These are phyloP conservation scores for Cryptoprocta ferox DNA, from an alignment of 2,797 vertebrate genomes.

Conservation along the genomic window DNA sequence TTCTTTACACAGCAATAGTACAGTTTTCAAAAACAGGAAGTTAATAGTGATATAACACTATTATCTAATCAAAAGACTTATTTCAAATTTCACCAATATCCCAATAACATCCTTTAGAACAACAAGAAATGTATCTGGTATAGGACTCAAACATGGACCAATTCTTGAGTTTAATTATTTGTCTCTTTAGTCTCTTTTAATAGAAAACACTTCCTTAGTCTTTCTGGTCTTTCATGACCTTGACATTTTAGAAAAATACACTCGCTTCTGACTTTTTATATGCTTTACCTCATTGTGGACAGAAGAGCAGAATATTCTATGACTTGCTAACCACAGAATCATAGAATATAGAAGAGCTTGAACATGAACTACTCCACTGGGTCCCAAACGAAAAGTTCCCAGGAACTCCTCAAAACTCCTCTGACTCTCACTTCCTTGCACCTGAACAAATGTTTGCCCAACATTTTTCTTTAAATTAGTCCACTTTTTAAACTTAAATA, in stretches of 20 bases:
- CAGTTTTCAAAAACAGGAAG: constrained; percentile 15
- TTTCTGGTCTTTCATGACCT: constrained; percentile 9
- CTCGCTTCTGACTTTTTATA: not conserved
- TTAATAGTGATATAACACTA: not conserved
- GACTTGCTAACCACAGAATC: not conserved
- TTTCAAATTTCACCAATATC: constrained; percentile 24
- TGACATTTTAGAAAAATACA: not conserved
- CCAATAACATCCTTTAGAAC: not conserved
- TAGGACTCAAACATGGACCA: not conserved
- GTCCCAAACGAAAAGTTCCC: not conserved
- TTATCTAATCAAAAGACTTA: not conserved
- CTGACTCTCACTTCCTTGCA: too few relatives aligned
- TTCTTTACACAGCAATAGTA: not conserved
- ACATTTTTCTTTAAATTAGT: constrained; percentile 23
- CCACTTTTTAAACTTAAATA: constrained; percentile 32
- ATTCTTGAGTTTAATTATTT: not conserved
- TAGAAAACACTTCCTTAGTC: not conserved
- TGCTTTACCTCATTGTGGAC: not conserved
- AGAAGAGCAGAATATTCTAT: constrained; percentile 10
- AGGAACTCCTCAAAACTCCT: not conserved
- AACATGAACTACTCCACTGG: constrained; percentile 21
- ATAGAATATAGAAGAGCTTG: constrained; percentile 9
- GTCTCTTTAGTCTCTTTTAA: constrained; percentile 19
- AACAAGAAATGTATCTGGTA: not conserved
- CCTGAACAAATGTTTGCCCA: not conserved